Percentiles rank a stretch among this genome's conserved stretches.
phyloP scores from a whole-genome alignment of 2,113 vertebrate species.

The Malaclemys terrapin region DNA sequence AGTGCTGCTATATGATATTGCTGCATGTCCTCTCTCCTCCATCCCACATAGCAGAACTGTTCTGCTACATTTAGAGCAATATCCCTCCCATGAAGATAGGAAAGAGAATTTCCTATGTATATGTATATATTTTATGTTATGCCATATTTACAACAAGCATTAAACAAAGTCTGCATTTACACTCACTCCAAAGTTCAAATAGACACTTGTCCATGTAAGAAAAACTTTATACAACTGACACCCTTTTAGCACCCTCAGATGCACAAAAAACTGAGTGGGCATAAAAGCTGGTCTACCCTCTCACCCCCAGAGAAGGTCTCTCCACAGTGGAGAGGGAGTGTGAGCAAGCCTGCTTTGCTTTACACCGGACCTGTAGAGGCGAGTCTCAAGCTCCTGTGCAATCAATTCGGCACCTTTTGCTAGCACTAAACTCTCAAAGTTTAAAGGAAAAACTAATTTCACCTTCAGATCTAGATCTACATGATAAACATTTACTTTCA shows the following conservation, averaged over 20 bases:
- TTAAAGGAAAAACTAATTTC: neutral
- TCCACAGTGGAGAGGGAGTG: neutral
- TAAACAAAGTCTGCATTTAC: neutral
- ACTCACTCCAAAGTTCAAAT: neutral
- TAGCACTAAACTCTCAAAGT: neutral
- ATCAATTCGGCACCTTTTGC: neutral
- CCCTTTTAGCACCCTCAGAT: neutral
- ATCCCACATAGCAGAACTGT: accelerated
- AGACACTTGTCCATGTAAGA: neutral
- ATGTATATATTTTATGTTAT: neutral
- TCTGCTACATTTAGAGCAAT: neutral
- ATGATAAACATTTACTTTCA: neutral
- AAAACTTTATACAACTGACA: neutral
- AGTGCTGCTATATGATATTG: neutral
- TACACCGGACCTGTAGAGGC: neutral
- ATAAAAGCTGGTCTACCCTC: neutral
- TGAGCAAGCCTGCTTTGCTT: neutral
- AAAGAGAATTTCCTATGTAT: neutral
- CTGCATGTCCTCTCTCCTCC: neutral
- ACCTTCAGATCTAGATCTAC: neutral
- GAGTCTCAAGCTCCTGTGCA: neutral
- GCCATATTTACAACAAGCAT: neutral
- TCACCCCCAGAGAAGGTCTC: neutral
- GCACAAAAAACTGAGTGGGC: neutral
- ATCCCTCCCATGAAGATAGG: neutral